phyloP scores from a whole-genome alignment of 1,140 invertebrate genomes.

The Macrotrachela quadricornifera region DNA sequence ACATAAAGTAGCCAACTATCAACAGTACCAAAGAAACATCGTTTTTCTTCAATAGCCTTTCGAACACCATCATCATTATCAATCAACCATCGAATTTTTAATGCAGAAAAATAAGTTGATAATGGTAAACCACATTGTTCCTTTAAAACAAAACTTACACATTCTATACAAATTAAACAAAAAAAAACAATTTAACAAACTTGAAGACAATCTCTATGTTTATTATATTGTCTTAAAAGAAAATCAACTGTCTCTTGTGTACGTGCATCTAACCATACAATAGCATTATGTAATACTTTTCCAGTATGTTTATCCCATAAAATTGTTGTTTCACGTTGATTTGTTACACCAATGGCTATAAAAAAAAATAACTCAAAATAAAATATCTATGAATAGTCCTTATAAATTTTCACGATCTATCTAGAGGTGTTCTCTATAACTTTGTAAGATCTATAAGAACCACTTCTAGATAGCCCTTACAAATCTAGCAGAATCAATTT shows the following conservation, averaged over 20 bases:
- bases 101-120: constrained; percentile 80
- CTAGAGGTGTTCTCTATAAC: too few relatives aligned
- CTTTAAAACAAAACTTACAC: constrained; percentile 14
- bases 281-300: constrained; percentile 65
- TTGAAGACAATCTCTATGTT: neutral
- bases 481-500: too few relatives aligned
- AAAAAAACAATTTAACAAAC: too few relatives aligned
- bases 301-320: constrained; percentile 73
- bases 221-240: constrained; percentile 1
- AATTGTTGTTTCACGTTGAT: constrained; percentile 77
- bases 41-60: constrained; percentile 48
- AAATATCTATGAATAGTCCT: too few relatives aligned
- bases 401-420: too few relatives aligned
- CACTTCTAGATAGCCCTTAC: too few relatives aligned
- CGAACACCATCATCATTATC: constrained; percentile 62
- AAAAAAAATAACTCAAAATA: neutral
- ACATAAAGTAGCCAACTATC: constrained; percentile 91
- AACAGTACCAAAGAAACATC: constrained; percentile 70
- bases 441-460: too few relatives aligned
- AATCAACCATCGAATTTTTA: constrained; percentile 68
- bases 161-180: neutral
- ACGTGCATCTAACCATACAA: constrained; percentile 27
- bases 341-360: constrained; percentile 52
- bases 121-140: constrained; percentile 59
- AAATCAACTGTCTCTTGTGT: neutral